Evolutionary conservation across 92 coral and sea anemone genomes (phyloP), one percentile per base, ranked within the genome.

Genomic region (Epizoanthus fatuus): DNA sequence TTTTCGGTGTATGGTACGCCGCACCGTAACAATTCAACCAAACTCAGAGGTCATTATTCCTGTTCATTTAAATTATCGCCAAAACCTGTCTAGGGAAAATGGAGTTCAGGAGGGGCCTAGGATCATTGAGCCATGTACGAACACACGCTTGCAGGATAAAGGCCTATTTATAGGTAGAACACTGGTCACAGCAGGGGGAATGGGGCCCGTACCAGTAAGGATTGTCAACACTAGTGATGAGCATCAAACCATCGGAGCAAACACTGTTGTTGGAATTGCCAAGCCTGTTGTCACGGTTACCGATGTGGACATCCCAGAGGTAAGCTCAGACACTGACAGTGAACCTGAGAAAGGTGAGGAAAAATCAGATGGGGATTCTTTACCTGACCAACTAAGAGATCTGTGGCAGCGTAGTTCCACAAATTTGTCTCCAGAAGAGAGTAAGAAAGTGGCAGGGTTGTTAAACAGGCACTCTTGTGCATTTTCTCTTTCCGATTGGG

Each of bases 261-360:
- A 85, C 45, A 87, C 94, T 51, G 72, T 74, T 29, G 79, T 87
- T 58, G 89, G 91, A 60, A 32, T 91, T 44, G 89, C 94, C 52
- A 87, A 87, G 71, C 89, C 91, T 29, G 75, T 87, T 49, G 37
- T 57, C 15, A 71, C 37, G 42, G 89, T 91, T 25, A 37, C 40
- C 39, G 83, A 81, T 54, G 53, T 86, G 19, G 67, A 86, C 5
- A 58, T 75, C 59, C 39, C 93, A 44, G 90, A 73, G 44, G 75
- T 40, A 54, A 40, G 38, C 16, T 72, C 74, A 4, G 56, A 59
- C 29, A 44, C 20, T 19, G 14, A 69, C 37, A 11, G 25, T 17
- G 52, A 76, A 17, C 51, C 44, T 29, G 72, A 75, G 62, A 64
- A 53, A 66, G 85, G 22, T 51, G 80, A 42, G 17, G 72, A 69